A percentile compares a stretch with the other conserved stretches of the same genome.
Evolutionary conservation across 1,140 invertebrate genomes (phyloP).

Genomic region (Drosophila kepulauana): DNA sequence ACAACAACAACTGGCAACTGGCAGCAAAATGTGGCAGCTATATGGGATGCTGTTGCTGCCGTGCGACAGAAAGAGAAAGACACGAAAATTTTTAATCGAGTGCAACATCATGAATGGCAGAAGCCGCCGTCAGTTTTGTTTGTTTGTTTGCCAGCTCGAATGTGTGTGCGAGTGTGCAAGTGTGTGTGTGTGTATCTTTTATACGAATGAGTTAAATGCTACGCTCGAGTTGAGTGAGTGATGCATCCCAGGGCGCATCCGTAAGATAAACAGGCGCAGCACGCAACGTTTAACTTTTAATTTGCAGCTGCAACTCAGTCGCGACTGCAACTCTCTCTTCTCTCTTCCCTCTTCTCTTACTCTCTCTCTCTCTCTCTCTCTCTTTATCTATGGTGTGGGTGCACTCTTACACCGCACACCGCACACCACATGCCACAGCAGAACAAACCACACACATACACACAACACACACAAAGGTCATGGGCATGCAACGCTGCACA

Average conservation of each 20-base stretch:
- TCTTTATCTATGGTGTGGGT: slow-evolving; percentile 29
- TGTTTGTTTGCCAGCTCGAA: slow-evolving; percentile 40
- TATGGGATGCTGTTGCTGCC: neutral
- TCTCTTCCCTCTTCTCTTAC: neutral
- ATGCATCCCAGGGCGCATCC: slow-evolving; percentile 82
- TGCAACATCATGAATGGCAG: slow-evolving; percentile 78
- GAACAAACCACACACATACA: neutral
- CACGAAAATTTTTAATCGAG: slow-evolving; percentile 77
- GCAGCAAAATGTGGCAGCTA: too few relatives aligned
- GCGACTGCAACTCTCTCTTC: slow-evolving; percentile 1
- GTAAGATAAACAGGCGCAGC: slow-evolving; percentile 81
- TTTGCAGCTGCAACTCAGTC: slow-evolving; percentile 65
- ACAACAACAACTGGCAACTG: slow-evolving; percentile 15
- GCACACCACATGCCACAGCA: neutral
- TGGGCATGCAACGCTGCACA: slow-evolving; percentile 66
- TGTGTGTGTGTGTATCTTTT: slow-evolving; percentile 68
- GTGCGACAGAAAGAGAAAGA: slow-evolving; percentile 15
- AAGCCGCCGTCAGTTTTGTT: slow-evolving; percentile 66
- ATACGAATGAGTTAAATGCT: slow-evolving; percentile 83
- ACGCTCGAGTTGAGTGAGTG: slow-evolving; percentile 82
- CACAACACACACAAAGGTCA: slow-evolving; percentile 65
- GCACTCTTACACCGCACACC: slow-evolving; percentile 3
- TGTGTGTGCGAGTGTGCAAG: slow-evolving; percentile 18
- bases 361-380: neutral
- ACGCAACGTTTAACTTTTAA: slow-evolving; percentile 83